Base-by-base conservation (phyloP, 2,888 invertebrate genomes). In the Tenodera sinensis region DNA sequence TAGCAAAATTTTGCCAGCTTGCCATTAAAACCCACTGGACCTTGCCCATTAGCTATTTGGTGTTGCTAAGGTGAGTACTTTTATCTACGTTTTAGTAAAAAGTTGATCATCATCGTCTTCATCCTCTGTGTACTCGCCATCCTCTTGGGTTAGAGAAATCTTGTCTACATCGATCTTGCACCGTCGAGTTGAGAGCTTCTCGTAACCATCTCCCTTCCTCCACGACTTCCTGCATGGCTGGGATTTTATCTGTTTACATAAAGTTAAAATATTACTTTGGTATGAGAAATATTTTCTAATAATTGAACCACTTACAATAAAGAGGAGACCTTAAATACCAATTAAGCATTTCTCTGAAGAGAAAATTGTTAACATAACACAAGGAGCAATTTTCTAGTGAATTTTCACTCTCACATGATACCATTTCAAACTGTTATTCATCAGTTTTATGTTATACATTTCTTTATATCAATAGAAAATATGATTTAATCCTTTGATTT, bases 121-220 rank as follows among this genome's bases (percentile, higher is more conserved):
- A 25, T 91, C 91, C 54, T 90, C 91, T 82, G 88, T 88, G 28
- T 84, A 88, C 47, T 90, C 90, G 15, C 88, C 90, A 20, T 91
- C 91, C 71, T 89, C 91, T n/a, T 90, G 88, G 34, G 90, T 89
- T 28, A 91, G 89, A 28, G 91, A 90, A 20, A 90, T 90, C 85
- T 91, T 90, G 54, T 91, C 90, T 7, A 87, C 20, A 34, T 91
- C 90, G 34, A 87, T 91, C 54, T 90, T 90, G 83, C 89, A 90
- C 14, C 89, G 88, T 25, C 91, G 90, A 27, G 91, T 91, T 27
- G 91, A 91, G 34, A 92, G 91, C 88, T 92, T 92, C 84, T 91
- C 91, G 90, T 92, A 92, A 47, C 92, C 92, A 82, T 89, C 88
- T 42, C 90, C 90, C 83, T 90, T 89, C 27, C 90, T 83, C 81